Percentiles rank a stretch among this genome's conserved stretches.
These are phyloP conservation scores for Poeciliopsis turrubarensis DNA, from an alignment of 2,113 vertebrate genomes.

Conservation along the genomic window DNA sequence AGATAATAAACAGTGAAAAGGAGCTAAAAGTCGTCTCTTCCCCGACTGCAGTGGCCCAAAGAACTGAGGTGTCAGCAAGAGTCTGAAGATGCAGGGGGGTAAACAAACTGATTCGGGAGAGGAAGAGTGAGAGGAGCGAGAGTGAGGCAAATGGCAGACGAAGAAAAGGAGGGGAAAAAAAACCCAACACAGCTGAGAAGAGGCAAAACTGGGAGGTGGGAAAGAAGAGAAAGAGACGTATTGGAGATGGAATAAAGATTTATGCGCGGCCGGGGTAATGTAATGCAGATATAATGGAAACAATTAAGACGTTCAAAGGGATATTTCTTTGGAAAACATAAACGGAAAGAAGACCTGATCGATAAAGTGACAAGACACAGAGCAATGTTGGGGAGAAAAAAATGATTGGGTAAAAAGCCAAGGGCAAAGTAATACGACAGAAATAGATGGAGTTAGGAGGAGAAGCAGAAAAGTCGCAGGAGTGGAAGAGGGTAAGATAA, in stretches of 20 bases:
- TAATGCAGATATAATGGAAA: neutral
- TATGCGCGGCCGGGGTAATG: neutral
- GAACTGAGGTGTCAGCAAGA: slow-evolving; percentile 59
- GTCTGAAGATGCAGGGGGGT: slow-evolving; percentile 25
- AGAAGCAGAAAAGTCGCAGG: slow-evolving; percentile 11
- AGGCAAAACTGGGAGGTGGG: neutral
- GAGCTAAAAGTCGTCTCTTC: slow-evolving; percentile 41
- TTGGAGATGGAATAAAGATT: neutral
- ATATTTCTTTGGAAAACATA: neutral
- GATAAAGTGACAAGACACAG: neutral
- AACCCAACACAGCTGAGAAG: too few relatives aligned
- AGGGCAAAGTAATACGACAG: neutral
- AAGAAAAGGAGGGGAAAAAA: neutral
- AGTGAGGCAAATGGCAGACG: neutral
- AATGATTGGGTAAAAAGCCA: neutral
- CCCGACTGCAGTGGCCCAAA: slow-evolving; percentile 19
- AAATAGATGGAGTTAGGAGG: slow-evolving; percentile 5
- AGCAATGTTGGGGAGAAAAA: neutral
- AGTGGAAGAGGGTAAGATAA: neutral
- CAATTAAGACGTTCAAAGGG: neutral
- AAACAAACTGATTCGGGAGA: slow-evolving; percentile 10
- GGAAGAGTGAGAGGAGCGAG: neutral
- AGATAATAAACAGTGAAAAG: slow-evolving; percentile 34
- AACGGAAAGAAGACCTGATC: neutral
- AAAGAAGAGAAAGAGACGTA: neutral